Conservation (phyloP, 2,888 invertebrate species). For the Alsophila aescularia region DNA sequence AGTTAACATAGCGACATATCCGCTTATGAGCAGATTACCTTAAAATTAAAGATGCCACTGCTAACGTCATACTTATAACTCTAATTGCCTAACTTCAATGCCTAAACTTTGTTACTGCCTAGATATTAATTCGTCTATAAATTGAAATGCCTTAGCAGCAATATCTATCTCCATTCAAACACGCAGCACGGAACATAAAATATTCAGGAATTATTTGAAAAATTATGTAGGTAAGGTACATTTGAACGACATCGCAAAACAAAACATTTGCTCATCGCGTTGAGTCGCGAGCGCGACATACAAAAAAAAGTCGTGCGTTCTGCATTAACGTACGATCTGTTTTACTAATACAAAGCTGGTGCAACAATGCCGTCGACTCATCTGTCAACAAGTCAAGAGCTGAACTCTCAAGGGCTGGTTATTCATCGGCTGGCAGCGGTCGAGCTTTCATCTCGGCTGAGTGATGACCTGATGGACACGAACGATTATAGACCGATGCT, state of each 20-base stretch:
- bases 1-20: no score
- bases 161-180: no score
- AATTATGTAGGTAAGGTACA: no score
- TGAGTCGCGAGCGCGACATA: conserved; percentile 15
- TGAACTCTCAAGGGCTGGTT: conserved; percentile 26
- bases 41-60: no score
- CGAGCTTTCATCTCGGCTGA: conserved; percentile 72
- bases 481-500: conserved; percentile 72
- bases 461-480: conserved; percentile 77
- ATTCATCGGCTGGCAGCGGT: conserved; percentile 38
- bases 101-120: no score
- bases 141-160: no score
- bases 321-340: conserved; percentile 54
- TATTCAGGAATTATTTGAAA: no score
- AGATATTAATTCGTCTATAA: no score
- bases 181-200: no score
- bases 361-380: conserved; percentile 62
- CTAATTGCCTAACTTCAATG: no score
- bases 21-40: no score
- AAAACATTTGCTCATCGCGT: conserved; percentile 19
- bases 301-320: conserved; percentile 36
- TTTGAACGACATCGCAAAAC: conserved; percentile 3
- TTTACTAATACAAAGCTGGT: conserved; percentile 63
- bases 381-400: conserved; percentile 60
- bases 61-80: no score